phyloP scores from a whole-genome alignment of 2,888 invertebrate genomes.

The Agonopterix subpropinquella region DNA sequence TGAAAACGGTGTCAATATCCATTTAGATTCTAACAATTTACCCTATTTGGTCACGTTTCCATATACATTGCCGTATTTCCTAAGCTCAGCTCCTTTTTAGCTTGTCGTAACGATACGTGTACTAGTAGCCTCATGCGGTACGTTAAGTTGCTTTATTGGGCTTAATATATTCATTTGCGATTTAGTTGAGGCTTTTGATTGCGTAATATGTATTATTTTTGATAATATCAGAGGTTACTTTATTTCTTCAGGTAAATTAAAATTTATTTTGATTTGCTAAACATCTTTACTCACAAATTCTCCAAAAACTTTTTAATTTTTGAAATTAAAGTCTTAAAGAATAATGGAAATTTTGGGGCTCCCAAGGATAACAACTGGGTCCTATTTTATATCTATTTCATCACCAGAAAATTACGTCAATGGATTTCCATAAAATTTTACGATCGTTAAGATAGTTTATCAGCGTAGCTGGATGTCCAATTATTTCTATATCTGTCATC shows the following conservation, averaged over 20 bases:
- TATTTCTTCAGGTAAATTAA: too few species aligned
- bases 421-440: constrained; percentile 2
- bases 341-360: neutral
- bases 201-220: too few species aligned
- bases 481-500: constrained; percentile 21
- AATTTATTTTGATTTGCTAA: too few species aligned
- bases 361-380: constrained; percentile 1
- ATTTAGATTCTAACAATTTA: constrained; percentile 17
- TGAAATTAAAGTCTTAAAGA: too few species aligned
- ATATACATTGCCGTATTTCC: constrained; percentile 24
- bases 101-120: constrained; percentile 4
- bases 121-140: constrained; percentile 11
- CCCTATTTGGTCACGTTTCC: constrained; percentile 25
- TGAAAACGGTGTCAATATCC: constrained; percentile 4
- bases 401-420: neutral
- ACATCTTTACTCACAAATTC: too few species aligned
- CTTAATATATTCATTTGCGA: constrained; percentile 16
- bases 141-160: constrained; percentile 22
- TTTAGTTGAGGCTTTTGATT: neutral
- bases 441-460: constrained; percentile 3
- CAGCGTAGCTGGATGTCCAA: constrained; percentile 10
- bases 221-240: too few species aligned
- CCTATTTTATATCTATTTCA: constrained; percentile 1
- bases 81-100: constrained; percentile 19
- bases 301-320: too few species aligned